phyloP scores from a whole-genome alignment of 2,888 invertebrate genomes.

The Ophion slaviceki region DNA sequence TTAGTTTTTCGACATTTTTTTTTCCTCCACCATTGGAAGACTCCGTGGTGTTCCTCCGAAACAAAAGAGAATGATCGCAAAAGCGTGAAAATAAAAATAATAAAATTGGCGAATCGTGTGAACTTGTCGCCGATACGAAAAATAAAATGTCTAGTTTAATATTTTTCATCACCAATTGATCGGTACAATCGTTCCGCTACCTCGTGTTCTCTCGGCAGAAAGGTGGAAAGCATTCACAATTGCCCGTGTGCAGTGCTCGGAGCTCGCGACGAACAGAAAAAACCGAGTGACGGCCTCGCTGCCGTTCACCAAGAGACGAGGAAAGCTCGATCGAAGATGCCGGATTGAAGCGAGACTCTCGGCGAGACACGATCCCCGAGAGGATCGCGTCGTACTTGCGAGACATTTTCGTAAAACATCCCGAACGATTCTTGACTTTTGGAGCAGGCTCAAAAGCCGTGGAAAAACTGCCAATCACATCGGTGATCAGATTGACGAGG shows the following conservation, averaged over 20 bases:
- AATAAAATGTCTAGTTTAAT: conserved; percentile 24
- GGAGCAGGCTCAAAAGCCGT: conserved; percentile 68
- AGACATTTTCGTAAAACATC: conserved; percentile 51
- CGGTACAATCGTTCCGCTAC: conserved; percentile 7
- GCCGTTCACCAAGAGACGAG: conserved; percentile 50
- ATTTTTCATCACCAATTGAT: not conserved
- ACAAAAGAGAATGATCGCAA: conserved; percentile 20
- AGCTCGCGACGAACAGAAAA: conserved; percentile 58
- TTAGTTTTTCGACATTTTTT: not conserved
- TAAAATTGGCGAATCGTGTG: conserved; percentile 18
- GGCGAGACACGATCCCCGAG: conserved; percentile 59
- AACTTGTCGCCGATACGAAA: conserved; percentile 34
- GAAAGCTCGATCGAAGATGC: conserved; percentile 58
- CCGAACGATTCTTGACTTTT: conserved; percentile 67
- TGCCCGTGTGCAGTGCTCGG: conserved; percentile 59
- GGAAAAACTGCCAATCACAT: conserved; percentile 35
- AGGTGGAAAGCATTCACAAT: conserved; percentile 55
- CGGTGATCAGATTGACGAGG: conserved; percentile 36
- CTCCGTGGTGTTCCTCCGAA: not conserved
- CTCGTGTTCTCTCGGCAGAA: conserved; percentile 32
- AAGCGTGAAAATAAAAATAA: conserved; percentile 8
- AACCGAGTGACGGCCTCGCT: conserved; percentile 54
- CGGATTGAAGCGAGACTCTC: conserved; percentile 62
- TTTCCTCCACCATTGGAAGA: not conserved
- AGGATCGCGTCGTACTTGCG: conserved; percentile 39